phyloP scores from a whole-genome alignment of 2,113 vertebrate species.

The Neotoma lepida region DNA sequence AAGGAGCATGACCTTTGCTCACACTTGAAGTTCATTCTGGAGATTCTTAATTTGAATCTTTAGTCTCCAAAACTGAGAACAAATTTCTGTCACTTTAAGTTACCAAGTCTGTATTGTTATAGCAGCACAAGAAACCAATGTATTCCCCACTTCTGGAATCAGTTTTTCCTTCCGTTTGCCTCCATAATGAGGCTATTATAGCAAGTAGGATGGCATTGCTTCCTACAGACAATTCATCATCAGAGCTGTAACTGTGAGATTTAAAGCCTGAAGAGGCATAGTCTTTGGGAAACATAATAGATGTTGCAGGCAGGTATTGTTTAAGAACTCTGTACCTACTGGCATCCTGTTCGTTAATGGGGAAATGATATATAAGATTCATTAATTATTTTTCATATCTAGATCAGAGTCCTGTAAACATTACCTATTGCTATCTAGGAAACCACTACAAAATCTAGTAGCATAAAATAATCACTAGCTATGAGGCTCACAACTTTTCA shows the following conservation, averaged over 20 bases:
- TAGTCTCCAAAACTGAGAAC: not conserved
- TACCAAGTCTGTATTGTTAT: not conserved
- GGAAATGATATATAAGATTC: not conserved
- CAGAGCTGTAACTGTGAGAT: too few species aligned
- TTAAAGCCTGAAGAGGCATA: too few species aligned
- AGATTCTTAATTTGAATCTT: not conserved
- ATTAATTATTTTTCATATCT: not conserved
- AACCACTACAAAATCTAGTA: not conserved
- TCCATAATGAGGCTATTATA: not conserved
- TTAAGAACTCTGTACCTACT: not conserved
- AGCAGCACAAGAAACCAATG: not conserved
- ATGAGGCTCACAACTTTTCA: not conserved
- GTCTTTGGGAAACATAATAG: rapidly evolving
- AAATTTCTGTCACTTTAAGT: not conserved
- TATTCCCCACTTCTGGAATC: not conserved
- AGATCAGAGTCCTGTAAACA: not conserved
- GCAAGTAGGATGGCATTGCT: rapidly evolving
- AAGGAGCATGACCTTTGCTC: not conserved
- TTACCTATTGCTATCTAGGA: not conserved
- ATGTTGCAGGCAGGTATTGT: not conserved
- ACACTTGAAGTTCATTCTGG: not conserved
- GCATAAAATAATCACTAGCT: not conserved
- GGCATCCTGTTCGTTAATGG: not conserved
- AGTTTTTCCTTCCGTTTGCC: not conserved
- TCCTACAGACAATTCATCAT: too few species aligned